Evolutionary conservation across 2,113 vertebrate genomes (phyloP), one percentile per base, ranked within the genome.

Genomic region (Bubo blakistoni): DNA sequence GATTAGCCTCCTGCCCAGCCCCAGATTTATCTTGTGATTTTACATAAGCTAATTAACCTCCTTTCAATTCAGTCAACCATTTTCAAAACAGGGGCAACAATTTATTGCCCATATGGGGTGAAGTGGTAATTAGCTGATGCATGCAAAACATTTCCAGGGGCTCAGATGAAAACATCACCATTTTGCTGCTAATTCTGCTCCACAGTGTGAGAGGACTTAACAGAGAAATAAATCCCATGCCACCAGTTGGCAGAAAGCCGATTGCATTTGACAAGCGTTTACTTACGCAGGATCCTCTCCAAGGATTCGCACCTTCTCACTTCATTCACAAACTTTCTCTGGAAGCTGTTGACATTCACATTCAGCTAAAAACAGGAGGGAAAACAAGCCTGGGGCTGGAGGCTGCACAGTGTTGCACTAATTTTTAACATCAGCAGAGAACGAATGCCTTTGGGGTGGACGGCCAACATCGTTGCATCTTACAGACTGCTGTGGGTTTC

Each of bases 241-340:
- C 69, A 74, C 40, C 42, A 54, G 69, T 5, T 94, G 90, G 87
- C 49, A 36, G 87, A 47, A 80, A 96, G 86, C 82, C 16, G 2
- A 81, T 46, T 73, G 69, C 86, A 38, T 90, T 80, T 84, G 80
- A 93, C 84, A 94, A 84, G 77, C 9, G 0, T 78, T 88, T 72
- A 95, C 98, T 98, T 97, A 98, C 98, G 97, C 65, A 98, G 97
- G 88, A 98, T 98, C 78, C 98, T 98, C 94, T 98, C 98, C 98
- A 98, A 97, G 10, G 98, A 98, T 94, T 98, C 98, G 2, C 98
- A 98, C 85, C 98, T 97, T 94, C 98, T 96, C 65, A 98, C 98
- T 97, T 98, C 98, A 94, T 98, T 98, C 97, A 98, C 98, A 94
- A 98, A 98, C 89, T 98, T 98, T 70, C 98, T 97, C 86, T 98